These are phyloP conservation scores for Andrena minutula DNA, from an alignment of 2,888 invertebrate genomes.

Conservation along the genomic window DNA sequence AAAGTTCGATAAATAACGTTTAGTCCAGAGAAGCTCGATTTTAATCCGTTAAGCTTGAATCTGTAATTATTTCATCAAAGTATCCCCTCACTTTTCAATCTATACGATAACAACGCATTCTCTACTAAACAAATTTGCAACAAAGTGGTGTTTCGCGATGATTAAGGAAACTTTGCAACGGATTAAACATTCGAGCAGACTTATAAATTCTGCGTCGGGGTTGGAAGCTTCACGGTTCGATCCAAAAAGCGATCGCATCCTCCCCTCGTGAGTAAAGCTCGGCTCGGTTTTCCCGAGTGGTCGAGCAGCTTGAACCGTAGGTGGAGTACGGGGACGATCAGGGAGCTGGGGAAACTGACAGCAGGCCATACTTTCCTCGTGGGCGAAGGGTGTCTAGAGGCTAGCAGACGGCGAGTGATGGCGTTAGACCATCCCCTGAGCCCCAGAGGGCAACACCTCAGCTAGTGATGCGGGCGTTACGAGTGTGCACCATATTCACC, in stretches of 20 bases:
- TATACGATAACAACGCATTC: too few relatives aligned
- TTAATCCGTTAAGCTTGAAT: too few relatives aligned
- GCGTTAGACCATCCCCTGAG: constrained; percentile 73
- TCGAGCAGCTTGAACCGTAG: background rate
- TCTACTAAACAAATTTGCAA: too few relatives aligned
- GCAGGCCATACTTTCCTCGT: constrained; percentile 51
- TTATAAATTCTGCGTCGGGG: background rate
- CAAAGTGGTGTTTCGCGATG: too few relatives aligned
- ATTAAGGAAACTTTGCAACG: too few relatives aligned
- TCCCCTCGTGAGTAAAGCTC: background rate
- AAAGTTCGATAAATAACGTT: too few relatives aligned
- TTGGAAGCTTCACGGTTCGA: background rate
- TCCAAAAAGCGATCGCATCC: background rate
- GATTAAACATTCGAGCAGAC: too few relatives aligned
- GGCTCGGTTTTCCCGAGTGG: constrained; percentile 1
- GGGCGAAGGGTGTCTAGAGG: constrained; percentile 73
- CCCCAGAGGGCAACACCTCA: constrained; percentile 78
- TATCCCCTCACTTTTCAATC: too few relatives aligned
- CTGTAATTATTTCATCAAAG: too few relatives aligned
- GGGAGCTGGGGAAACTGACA: constrained; percentile 50
- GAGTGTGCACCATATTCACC: constrained; percentile 66
- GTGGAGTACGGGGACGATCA: constrained; percentile 9
- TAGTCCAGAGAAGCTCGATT: too few relatives aligned
- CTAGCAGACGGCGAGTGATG: constrained; percentile 78
- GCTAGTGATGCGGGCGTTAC: constrained; percentile 70